Conservation (phyloP, 2,888 invertebrate genomes). For the Stratiomys singularior region DNA sequence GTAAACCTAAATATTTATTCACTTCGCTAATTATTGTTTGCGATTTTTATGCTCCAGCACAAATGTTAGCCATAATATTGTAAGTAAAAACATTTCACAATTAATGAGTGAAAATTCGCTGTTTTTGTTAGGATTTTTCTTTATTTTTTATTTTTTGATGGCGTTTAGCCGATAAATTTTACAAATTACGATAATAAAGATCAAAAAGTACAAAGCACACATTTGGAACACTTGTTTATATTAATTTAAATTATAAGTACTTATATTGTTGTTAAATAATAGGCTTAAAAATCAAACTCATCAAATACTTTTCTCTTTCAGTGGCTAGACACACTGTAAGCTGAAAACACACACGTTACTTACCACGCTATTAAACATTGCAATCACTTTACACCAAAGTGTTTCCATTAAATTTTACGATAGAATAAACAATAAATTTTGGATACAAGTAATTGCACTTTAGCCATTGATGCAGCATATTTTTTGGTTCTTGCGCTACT, state of each 20-base stretch:
- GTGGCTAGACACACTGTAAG: constrained; percentile 16
- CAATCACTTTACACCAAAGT: constrained; percentile 6
- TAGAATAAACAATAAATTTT: neutral
- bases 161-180: too few relatives aligned
- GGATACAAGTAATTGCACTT: neutral
- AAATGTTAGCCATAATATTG: too few relatives aligned
- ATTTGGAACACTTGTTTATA: neutral
- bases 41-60: too few relatives aligned
- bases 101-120: too few relatives aligned
- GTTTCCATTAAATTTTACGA: neutral
- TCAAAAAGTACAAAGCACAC: constrained; percentile 13
- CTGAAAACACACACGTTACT: constrained; percentile 2
- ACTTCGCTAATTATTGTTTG: too few relatives aligned
- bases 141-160: too few relatives aligned
- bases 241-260: neutral
- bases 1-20: too few relatives aligned
- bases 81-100: too few relatives aligned
- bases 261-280: neutral
- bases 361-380: neutral
- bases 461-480: neutral
- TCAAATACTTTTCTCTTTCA: neutral
- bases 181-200: too few relatives aligned
- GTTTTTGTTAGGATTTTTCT: too few relatives aligned
- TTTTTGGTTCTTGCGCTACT: too few relatives aligned
- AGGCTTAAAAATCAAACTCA: neutral